A percentile compares a stretch with the other conserved stretches of the same genome.
phyloP scores from a whole-genome alignment of 2,888 invertebrate species.

The Ectemnius lituratus region DNA sequence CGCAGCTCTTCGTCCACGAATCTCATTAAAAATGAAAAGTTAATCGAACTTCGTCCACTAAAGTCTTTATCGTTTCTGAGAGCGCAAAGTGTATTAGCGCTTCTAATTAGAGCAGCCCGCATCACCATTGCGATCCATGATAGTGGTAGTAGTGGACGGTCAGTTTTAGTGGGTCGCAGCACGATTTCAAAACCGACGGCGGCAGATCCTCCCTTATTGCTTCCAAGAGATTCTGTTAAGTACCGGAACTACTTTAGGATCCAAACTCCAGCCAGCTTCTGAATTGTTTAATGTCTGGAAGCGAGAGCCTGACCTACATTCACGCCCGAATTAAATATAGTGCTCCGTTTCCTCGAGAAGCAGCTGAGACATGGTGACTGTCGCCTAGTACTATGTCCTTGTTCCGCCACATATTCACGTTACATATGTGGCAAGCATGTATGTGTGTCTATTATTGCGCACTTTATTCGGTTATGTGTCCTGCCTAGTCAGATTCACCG shows the following conservation, averaged over 20 bases:
- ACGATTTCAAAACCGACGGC: constrained; percentile 27
- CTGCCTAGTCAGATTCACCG: constrained; percentile 33
- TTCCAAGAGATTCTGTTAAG: constrained; percentile 47
- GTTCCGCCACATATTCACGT: not conserved
- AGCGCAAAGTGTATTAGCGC: constrained; percentile 3
- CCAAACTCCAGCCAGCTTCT: constrained; percentile 49
- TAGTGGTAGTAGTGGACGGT: constrained; percentile 31
- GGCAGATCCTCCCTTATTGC: constrained; percentile 37
- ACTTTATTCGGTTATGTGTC: constrained; percentile 50
- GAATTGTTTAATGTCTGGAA: constrained; percentile 58
- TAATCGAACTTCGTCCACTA: too few species aligned
- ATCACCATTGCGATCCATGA: constrained; percentile 16
- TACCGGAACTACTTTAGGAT: constrained; percentile 54
- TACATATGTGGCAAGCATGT: not conserved
- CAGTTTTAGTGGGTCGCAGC: constrained; percentile 29
- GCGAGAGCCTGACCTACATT: constrained; percentile 64
- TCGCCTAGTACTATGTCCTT: constrained; percentile 14
- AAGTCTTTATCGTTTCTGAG: too few species aligned
- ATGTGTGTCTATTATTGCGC: constrained; percentile 48
- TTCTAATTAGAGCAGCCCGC: constrained; percentile 36
- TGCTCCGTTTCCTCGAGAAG: constrained; percentile 17
- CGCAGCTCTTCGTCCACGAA: too few species aligned
- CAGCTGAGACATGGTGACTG: constrained; percentile 11
- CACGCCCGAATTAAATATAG: constrained; percentile 65
- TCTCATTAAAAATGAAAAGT: too few species aligned